phyloP scores from a whole-genome alignment of 2,888 invertebrate species.

The Cheilosia pagana region DNA sequence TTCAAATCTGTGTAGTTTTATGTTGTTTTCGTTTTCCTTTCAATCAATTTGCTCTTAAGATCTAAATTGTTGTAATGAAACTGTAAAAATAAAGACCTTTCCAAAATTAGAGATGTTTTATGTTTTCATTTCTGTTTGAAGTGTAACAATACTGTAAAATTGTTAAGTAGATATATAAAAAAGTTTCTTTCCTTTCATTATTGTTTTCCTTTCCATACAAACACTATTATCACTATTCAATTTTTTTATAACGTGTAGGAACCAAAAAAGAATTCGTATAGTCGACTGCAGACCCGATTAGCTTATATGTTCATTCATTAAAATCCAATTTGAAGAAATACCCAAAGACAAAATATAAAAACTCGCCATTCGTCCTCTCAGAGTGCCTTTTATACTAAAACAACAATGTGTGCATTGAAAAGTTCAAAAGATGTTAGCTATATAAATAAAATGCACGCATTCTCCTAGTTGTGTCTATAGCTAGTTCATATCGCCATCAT shows the following conservation, averaged over 20 bases:
- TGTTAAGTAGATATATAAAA: conserved; percentile 66
- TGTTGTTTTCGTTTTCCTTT: conserved; percentile 12
- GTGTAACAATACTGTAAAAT: conserved; percentile 62
- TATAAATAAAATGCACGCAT: conserved; percentile 33
- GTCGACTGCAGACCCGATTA: conserved; percentile 84
- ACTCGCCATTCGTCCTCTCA: conserved; percentile 46
- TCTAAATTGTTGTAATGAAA: conserved; percentile 68
- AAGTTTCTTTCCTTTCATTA: conserved; percentile 73
- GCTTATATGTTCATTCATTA: conserved; percentile 54
- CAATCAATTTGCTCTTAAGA: conserved; percentile 23
- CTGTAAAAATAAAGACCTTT: conserved; percentile 51
- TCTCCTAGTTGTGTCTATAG: conserved; percentile 54
- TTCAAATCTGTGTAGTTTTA: conserved; percentile 47
- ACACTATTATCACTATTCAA: conserved; percentile 45
- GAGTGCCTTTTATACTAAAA: conserved; percentile 32
- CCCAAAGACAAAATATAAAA: conserved; percentile 28
- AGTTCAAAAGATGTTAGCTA: conserved; percentile 22
- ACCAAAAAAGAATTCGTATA: conserved; percentile 64
- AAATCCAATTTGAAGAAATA: conserved; percentile 43
- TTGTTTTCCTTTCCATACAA: conserved; percentile 52
- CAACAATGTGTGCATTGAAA: conserved; percentile 45
- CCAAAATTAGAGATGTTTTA: conserved; percentile 53
- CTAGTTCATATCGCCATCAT: conserved; percentile 49
- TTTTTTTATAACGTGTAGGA: conserved; percentile 52
- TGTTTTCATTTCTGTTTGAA: conserved; percentile 37